phyloP scores from a whole-genome alignment of 1,140 invertebrate species.

The Gonioctena quinquepunctata region DNA sequence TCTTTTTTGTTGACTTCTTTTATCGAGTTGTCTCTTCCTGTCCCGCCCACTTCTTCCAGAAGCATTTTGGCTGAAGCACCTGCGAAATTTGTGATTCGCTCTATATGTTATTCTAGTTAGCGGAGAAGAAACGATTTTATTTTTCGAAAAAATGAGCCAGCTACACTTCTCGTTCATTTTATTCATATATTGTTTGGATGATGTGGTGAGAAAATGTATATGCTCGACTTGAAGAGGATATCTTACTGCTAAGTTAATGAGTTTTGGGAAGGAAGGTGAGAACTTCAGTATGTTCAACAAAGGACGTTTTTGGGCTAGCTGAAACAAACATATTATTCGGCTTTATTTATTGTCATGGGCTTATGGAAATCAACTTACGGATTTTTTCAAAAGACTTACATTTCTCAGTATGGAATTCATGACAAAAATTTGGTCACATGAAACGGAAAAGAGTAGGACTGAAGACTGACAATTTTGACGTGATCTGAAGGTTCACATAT shows the following conservation, averaged over 20 bases:
- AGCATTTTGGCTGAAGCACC: background rate
- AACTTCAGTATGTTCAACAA: background rate
- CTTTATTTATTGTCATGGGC: background rate
- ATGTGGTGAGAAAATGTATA: background rate
- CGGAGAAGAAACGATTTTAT: background rate
- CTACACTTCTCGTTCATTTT: background rate
- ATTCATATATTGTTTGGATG: background rate
- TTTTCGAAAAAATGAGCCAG: background rate
- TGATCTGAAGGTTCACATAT: constrained; percentile 1
- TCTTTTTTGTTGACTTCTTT: background rate
- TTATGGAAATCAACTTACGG: constrained; percentile 24
- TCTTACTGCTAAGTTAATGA: background rate
- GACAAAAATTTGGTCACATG: constrained; percentile 36
- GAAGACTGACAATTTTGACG: constrained; percentile 31
- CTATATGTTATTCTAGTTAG: background rate
- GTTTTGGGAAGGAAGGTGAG: background rate
- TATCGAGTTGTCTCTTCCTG: background rate
- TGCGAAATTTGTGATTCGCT: background rate
- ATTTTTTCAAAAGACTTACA: constrained; percentile 24
- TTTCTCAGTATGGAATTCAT: constrained; percentile 37
- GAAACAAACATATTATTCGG: background rate
- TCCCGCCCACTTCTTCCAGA: background rate
- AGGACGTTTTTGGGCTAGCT: background rate
- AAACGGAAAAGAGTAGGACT: constrained; percentile 5
- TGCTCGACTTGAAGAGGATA: background rate